Evolutionary conservation across 2,888 invertebrate genomes (phyloP).

Genomic region (Teleogryllus oceanicus): DNA sequence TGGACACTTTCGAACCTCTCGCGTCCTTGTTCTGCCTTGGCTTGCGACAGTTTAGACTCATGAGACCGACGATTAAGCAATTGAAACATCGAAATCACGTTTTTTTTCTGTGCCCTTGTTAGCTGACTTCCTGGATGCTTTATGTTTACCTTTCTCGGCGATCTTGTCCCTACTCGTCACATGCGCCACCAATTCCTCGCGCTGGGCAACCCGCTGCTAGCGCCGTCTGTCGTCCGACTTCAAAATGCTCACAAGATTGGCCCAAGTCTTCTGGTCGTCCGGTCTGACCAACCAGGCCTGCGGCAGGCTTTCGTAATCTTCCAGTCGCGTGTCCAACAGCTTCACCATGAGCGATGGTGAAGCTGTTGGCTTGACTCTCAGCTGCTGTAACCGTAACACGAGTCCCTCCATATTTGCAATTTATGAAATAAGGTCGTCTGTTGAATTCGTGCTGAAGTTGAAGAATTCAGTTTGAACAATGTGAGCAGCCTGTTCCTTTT

Average conservation of each 20-base stretch:
- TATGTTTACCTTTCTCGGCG: neutral
- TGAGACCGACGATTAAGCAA: slow-evolving; percentile 35
- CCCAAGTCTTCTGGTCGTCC: slow-evolving; percentile 23
- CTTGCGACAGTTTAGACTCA: slow-evolving; percentile 35
- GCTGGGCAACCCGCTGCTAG: slow-evolving; percentile 4
- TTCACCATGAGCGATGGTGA: slow-evolving; percentile 28
- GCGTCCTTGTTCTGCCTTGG: neutral
- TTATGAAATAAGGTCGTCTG: slow-evolving; percentile 24
- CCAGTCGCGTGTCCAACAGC: slow-evolving; percentile 23
- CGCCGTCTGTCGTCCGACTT: slow-evolving; percentile 26
- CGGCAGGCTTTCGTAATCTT: slow-evolving; percentile 27
- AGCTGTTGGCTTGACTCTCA: slow-evolving; percentile 31
- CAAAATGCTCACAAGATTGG: slow-evolving; percentile 28
- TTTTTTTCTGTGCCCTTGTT: neutral
- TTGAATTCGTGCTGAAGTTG: slow-evolving; percentile 23
- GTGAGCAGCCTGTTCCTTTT: slow-evolving; percentile 33
- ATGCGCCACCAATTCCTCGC: slow-evolving; percentile 28
- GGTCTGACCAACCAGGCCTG: slow-evolving; percentile 27
- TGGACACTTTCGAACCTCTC: slow-evolving; percentile 22
- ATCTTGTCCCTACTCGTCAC: neutral
- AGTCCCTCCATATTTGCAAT: slow-evolving; percentile 28
- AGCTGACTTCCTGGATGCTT: neutral
- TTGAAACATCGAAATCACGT: slow-evolving; percentile 26
- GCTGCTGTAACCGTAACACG: slow-evolving; percentile 29
- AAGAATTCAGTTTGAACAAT: slow-evolving; percentile 20